These are phyloP conservation scores for Eilema griseolum DNA, from an alignment of 2,888 invertebrate genomes.

Conservation along the genomic window DNA sequence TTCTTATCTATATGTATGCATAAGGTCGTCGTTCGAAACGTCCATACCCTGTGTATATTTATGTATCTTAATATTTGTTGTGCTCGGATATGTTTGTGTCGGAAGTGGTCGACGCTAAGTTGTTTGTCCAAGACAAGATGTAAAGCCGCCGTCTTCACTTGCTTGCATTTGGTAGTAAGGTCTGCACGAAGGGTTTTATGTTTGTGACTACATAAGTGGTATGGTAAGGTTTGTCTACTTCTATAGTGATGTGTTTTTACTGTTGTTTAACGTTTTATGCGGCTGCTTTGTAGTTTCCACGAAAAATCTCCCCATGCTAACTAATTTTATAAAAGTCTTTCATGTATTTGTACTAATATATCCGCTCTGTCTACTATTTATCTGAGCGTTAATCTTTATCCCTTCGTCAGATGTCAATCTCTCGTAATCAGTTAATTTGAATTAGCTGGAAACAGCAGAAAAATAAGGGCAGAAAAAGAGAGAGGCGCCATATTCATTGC, in stretches of 20 bases:
- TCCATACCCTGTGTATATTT: constrained; percentile 23
- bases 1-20: constrained; percentile 25
- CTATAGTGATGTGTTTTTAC: background rate
- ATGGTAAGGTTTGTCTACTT: constrained; percentile 1
- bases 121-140: constrained; percentile 49
- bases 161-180: constrained; percentile 37
- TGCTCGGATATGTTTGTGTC: constrained; percentile 41
- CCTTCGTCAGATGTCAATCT: background rate
- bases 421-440: too few relatives aligned
- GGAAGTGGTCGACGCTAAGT: constrained; percentile 50
- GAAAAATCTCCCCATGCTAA: too few relatives aligned
- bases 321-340: background rate
- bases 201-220: constrained; percentile 14
- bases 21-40: constrained; percentile 34
- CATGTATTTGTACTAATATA: too few relatives aligned
- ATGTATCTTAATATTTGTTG: constrained; percentile 25
- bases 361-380: background rate
- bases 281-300: background rate
- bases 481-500: background rate
- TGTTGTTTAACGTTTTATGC: constrained; percentile 1
- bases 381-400: background rate
- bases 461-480: too few relatives aligned
- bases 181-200: constrained; percentile 33
- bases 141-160: constrained; percentile 40
- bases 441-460: too few relatives aligned